Evolutionary conservation across 2,113 vertebrate species (phyloP).

Genomic region (Elaphurus davidianus): DNA sequence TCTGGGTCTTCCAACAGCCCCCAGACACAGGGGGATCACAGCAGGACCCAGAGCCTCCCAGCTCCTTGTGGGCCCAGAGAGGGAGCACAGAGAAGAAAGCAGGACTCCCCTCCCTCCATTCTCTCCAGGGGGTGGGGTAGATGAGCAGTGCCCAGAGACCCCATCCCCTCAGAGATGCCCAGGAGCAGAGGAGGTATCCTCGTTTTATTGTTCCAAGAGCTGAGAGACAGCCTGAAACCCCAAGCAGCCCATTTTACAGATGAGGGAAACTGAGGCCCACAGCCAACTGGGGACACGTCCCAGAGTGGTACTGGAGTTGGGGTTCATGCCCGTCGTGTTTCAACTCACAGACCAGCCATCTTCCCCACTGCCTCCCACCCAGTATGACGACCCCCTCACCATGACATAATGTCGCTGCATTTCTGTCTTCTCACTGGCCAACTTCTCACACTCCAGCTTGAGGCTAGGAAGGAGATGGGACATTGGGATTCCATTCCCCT

Average conservation of each 20-base stretch:
- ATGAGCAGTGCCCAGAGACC: background rate
- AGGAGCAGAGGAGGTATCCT: background rate
- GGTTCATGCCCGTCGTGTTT: background rate
- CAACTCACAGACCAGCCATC: background rate
- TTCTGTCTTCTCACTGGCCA: constrained; percentile 87
- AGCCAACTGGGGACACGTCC: background rate
- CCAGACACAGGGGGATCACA: background rate
- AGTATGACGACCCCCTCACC: constrained; percentile 71
- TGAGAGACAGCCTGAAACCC: background rate
- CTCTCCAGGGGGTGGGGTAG: background rate
- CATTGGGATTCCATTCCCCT: background rate
- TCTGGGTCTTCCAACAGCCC: background rate
- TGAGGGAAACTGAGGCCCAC: background rate
- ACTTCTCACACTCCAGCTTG: constrained; percentile 88
- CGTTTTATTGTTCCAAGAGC: background rate
- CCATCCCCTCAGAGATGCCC: too few species aligned
- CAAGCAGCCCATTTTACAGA: background rate
- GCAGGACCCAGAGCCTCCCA: background rate
- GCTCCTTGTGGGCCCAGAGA: background rate
- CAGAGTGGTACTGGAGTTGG: background rate
- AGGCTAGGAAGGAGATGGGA: constrained; percentile 73
- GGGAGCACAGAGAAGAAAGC: background rate
- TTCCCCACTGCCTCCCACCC: background rate
- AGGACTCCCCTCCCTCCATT: background rate
- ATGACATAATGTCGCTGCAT: constrained; percentile 89